These are phyloP conservation scores for Tragulus kanchil DNA, from an alignment of 2,113 vertebrate genomes.

Conservation along the genomic window DNA sequence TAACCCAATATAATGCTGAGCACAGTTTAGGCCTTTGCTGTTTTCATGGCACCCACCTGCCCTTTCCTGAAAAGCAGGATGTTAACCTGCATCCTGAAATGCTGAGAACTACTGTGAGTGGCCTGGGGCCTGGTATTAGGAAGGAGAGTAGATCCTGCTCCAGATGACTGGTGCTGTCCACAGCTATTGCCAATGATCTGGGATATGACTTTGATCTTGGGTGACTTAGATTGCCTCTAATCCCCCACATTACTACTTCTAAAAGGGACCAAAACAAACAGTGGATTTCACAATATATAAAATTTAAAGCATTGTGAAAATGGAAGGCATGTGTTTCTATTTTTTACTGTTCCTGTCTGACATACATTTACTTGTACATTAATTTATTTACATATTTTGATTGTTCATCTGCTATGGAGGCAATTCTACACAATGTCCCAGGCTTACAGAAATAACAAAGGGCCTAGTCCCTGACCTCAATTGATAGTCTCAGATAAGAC, in stretches of 20 bases:
- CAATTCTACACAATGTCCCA: neutral
- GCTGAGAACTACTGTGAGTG: neutral
- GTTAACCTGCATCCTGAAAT: neutral
- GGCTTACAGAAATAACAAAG: neutral
- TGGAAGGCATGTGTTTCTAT: neutral
- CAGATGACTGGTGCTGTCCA: neutral
- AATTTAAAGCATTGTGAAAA: neutral
- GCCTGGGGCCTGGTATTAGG: neutral
- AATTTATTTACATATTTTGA: neutral
- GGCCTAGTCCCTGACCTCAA: neutral
- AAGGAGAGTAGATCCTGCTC: neutral
- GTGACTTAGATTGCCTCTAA: neutral
- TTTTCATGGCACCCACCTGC: neutral
- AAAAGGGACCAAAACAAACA: neutral
- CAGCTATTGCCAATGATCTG: neutral
- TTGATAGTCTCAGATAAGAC: neutral
- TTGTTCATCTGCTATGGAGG: neutral
- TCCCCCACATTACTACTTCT: neutral
- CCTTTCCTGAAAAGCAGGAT: neutral
- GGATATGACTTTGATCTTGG: neutral
- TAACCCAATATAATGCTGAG: neutral
- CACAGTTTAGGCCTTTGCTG: neutral
- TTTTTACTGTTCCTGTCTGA: neutral
- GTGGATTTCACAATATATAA: neutral
- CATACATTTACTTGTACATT: neutral